A percentile compares a stretch with the other conserved stretches of the same genome.
Conservation (phyloP, 2,888 invertebrate species). For the Drosophila antonietae region DNA sequence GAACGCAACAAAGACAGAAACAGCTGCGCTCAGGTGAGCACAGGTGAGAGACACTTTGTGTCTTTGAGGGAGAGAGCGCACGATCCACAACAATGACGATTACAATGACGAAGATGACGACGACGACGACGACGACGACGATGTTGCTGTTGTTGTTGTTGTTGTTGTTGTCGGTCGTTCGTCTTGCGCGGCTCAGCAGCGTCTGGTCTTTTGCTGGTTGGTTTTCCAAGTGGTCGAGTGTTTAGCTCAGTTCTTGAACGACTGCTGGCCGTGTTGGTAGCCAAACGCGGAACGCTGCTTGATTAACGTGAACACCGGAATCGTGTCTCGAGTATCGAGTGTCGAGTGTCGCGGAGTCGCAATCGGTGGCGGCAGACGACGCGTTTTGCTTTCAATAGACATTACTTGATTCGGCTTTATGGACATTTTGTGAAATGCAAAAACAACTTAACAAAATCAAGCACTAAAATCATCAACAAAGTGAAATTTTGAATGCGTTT, state of each 20-base stretch:
- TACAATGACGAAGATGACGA: slow-evolving; percentile 29
- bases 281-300: slow-evolving; percentile 47
- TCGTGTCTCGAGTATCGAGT: slow-evolving; percentile 5
- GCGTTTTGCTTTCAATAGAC: slow-evolving; percentile 49
- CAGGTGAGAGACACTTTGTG: slow-evolving; percentile 39
- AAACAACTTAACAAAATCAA: slow-evolving; percentile 34
- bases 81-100: slow-evolving; percentile 57
- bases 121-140: slow-evolving; percentile 10
- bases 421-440: slow-evolving; percentile 56
- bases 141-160: slow-evolving; percentile 5
- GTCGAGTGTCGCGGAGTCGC: slow-evolving; percentile 24
- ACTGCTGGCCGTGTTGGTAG: slow-evolving; percentile 77
- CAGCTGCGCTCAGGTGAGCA: slow-evolving; percentile 49
- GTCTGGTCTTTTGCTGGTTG: slow-evolving; percentile 57
- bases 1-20: slow-evolving; percentile 40
- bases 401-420: slow-evolving; percentile 46
- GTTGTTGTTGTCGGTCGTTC: slow-evolving; percentile 16
- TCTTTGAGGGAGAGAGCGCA: slow-evolving; percentile 19
- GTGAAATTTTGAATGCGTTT: slow-evolving; percentile 59
- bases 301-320: slow-evolving; percentile 35
- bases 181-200: slow-evolving; percentile 34
- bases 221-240: slow-evolving; percentile 38
- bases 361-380: slow-evolving; percentile 33
- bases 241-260: slow-evolving; percentile 74
- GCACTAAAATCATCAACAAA: slow-evolving; percentile 51